A percentile compares a stretch with the other conserved stretches of the same genome.
Conservation (phyloP, 2,797 vertebrate species). For the Mus spretus region DNA sequence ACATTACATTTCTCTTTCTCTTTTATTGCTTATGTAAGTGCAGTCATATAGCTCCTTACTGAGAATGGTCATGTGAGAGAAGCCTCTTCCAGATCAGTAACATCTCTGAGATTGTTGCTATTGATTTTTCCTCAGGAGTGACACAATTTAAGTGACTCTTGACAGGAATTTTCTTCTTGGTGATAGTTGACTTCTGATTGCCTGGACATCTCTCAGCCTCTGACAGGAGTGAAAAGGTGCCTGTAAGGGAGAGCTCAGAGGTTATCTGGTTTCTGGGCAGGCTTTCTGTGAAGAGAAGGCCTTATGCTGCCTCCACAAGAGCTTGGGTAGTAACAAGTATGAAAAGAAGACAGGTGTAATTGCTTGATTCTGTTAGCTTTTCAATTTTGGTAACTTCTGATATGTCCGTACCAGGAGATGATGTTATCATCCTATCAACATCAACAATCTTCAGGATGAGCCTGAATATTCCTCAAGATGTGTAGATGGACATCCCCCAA, state of each 20-base stretch:
- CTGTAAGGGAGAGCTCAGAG: neutral
- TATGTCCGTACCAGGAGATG: neutral
- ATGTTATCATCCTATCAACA: neutral
- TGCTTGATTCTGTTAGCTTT: neutral
- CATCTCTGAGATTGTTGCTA: conserved; percentile 69
- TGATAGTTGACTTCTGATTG: conserved; percentile 77
- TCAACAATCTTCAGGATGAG: neutral
- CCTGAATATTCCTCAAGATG: neutral
- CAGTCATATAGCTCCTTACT: conserved; percentile 25
- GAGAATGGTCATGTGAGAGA: neutral
- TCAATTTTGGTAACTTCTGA: conserved; percentile 2
- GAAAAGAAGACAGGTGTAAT: neutral
- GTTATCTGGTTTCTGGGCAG: neutral
- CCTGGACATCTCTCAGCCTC: conserved; percentile 46
- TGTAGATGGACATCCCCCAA: neutral
- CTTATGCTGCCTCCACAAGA: neutral
- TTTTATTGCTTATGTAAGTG: neutral
- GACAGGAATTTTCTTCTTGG: conserved; percentile 76
- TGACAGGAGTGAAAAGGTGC: neutral
- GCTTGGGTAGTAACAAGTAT: neutral
- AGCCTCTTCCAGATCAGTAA: conserved; percentile 67
- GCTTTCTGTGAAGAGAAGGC: neutral
- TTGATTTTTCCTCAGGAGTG: conserved; percentile 74
- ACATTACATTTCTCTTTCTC: conserved; percentile 12
- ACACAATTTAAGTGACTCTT: conserved; percentile 77